A percentile compares a stretch with the other conserved stretches of the same genome.
These are phyloP conservation scores for Exephanes ischioxanthus DNA, from an alignment of 2,888 invertebrate genomes.

Conservation along the genomic window DNA sequence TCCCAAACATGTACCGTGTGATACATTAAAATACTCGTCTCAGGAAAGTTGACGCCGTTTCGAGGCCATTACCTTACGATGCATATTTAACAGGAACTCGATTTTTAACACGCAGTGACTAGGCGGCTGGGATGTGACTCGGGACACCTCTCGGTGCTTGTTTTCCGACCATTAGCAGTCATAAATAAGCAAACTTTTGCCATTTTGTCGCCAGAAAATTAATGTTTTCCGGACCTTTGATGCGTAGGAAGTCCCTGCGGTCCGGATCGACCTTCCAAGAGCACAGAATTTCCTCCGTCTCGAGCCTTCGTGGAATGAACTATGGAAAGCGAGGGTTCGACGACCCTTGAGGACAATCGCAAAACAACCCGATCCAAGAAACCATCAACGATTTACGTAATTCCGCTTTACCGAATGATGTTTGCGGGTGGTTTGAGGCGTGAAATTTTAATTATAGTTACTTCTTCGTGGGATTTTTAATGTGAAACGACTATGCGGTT, in stretches of 20 bases:
- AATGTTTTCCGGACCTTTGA: too few species aligned
- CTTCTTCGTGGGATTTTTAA: background rate
- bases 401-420: background rate
- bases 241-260: too few species aligned
- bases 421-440: background rate
- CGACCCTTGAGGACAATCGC: background rate
- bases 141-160: background rate
- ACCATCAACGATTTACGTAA: background rate
- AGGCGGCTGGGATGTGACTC: background rate
- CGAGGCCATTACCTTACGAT: background rate
- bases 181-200: background rate
- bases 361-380: constrained; percentile 4
- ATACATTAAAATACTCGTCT: constrained; percentile 13
- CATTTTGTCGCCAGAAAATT: background rate
- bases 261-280: too few species aligned
- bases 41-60: background rate
- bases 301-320: too few species aligned
- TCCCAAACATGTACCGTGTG: background rate
- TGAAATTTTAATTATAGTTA: constrained; percentile 14
- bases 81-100: background rate
- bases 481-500: background rate
- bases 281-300: too few species aligned
- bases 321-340: too few species aligned
- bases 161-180: background rate
- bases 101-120: background rate